Conservation (phyloP, 2,797 vertebrate species). For the Tachyglossus aculeatus region DNA sequence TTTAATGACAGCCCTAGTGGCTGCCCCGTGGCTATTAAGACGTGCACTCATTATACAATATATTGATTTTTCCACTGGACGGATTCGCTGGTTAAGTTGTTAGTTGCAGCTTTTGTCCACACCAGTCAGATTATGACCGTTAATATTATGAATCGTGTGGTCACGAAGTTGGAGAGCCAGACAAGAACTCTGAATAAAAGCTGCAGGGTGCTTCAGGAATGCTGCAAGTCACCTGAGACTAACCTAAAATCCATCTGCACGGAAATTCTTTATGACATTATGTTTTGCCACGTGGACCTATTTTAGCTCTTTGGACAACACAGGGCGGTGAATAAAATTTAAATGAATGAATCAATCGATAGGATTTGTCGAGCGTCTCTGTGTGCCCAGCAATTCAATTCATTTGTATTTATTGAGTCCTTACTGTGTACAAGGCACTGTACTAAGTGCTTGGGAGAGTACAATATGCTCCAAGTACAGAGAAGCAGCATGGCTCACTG, state of each 20-base stretch:
- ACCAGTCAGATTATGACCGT: slow-evolving; percentile 16
- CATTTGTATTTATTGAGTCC: too few species aligned
- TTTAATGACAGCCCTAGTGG: slow-evolving; percentile 58
- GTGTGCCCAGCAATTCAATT: too few species aligned
- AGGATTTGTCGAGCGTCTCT: too few species aligned
- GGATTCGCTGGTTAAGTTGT: slow-evolving; percentile 66
- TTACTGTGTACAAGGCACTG: too few species aligned
- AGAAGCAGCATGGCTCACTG: too few species aligned
- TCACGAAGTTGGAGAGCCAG: not conserved
- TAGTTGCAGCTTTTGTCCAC: slow-evolving; percentile 36
- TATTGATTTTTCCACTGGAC: slow-evolving; percentile 53
- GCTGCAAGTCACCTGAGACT: slow-evolving; percentile 6
- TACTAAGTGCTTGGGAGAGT: too few species aligned
- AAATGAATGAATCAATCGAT: too few species aligned
- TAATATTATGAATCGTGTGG: not conserved
- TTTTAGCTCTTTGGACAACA: not conserved
- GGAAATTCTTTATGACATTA: not conserved
- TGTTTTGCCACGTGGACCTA: not conserved
- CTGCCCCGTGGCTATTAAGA: slow-evolving; percentile 64
- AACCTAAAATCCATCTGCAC: not conserved
- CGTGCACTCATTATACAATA: slow-evolving; percentile 56
- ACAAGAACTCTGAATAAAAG: not conserved
- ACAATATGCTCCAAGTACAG: too few species aligned
- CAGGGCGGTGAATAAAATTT: not conserved
- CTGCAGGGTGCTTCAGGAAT: not conserved